These are phyloP conservation scores for Eupithecia pulchellata DNA, from an alignment of 2,888 invertebrate genomes.

Conservation along the genomic window DNA sequence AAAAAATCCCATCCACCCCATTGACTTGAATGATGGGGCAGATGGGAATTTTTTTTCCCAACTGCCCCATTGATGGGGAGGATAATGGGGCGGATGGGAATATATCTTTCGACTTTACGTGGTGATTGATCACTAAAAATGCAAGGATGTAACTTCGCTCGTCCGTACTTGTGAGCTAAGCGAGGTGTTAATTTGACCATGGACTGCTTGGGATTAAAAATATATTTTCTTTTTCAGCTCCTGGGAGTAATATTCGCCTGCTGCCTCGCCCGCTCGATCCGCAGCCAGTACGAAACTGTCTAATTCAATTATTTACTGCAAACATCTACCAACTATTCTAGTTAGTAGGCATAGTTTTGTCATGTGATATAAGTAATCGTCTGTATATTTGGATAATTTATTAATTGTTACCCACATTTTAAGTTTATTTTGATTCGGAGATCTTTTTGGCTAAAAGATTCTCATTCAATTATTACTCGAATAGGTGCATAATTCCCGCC, in stretches of 20 bases:
- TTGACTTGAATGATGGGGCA: too few relatives aligned
- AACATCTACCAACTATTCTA: constrained; percentile 22
- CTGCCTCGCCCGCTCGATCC: constrained; percentile 96
- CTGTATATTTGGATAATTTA: constrained; percentile 62
- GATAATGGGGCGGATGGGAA: too few relatives aligned
- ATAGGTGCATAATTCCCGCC: constrained; percentile 28
- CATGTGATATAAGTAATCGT: constrained; percentile 58
- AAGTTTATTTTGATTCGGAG: constrained; percentile 44
- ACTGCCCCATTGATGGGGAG: too few relatives aligned
- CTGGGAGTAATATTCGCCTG: constrained; percentile 96
- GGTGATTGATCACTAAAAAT: too few relatives aligned
- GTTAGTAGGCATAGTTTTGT: constrained; percentile 37
- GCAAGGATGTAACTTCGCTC: neutral
- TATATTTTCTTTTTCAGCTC: constrained; percentile 85
- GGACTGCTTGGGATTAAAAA: neutral
- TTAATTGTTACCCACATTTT: constrained; percentile 52
- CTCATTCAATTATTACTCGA: constrained; percentile 40
- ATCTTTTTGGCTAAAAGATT: constrained; percentile 37
- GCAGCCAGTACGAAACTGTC: constrained; percentile 95
- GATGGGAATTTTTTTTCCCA: too few relatives aligned
- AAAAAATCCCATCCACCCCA: too few relatives aligned
- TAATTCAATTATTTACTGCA: constrained; percentile 66
- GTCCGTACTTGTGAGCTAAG: neutral
- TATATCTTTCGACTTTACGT: too few relatives aligned
- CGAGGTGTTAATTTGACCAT: neutral